Evolutionary conservation across 2,113 vertebrate genomes (phyloP), one percentile per base, ranked within the genome.

Genomic region (Solea senegalensis): DNA sequence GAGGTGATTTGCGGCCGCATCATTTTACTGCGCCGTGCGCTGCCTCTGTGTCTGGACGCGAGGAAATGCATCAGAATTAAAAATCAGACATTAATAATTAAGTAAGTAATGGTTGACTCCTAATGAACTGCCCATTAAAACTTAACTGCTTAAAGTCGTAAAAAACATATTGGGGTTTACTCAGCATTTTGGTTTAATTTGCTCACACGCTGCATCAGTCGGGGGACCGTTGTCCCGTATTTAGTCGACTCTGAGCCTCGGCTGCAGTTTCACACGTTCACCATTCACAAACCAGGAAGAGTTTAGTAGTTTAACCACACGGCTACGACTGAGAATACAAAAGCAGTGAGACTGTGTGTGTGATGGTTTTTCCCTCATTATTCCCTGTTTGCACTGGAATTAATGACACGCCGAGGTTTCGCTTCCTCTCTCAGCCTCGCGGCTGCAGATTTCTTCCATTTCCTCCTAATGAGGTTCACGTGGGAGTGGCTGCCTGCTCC

Each of bases 281-380:
- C 34, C 34, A 10, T 0, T 41, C 57, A 46, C 43, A 41, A 65
- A 69, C 56, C 53, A 39, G 49, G 44, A 63, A 15, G 2, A 43
- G 1, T 70, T 53, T 45, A 78, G 65, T 26, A 52, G 58, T 41
- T 26, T 39, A 65, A 57, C 43, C 15, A 15, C 0, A 16, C 53
- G 16, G 11, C 43, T 41, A 43, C 1, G 21, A 21, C 21, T 21
- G 21, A 21, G 21, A 21, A 21, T 21, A 21, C 21, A 21, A 21
- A 63, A 48, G 39, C 45, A 65, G 49, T 34, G 34, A 34, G 34
- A 34, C 34, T 6, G 34, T 34, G 34, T 34, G 34, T 34, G 34
- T 40, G 34, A 69, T 52, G 41, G 57, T 62, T 68, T 65, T 81
- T 58, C 52, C 21, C 79, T 88, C 74, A 74, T 88, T 88, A 83